phyloP scores from a whole-genome alignment of 2,113 vertebrate species.

The Felis catus region DNA sequence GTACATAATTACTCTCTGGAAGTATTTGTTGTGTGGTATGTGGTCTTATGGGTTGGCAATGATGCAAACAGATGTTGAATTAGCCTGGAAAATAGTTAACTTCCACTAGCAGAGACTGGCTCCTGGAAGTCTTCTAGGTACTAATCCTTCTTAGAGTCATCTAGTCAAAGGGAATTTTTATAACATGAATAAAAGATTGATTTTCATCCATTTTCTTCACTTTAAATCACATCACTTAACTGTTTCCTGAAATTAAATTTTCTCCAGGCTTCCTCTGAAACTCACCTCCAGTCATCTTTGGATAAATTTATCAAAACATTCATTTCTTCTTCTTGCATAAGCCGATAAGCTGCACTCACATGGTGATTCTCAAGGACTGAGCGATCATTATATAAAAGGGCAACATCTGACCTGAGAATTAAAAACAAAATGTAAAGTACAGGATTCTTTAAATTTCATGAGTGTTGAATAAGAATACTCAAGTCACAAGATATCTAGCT shows the following conservation, averaged over 20 bases:
- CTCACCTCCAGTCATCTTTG: conserved; percentile 99
- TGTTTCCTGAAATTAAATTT: conserved; percentile 28
- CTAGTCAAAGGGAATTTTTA: not conserved
- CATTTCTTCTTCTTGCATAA: conserved; percentile 99
- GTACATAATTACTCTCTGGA: not conserved
- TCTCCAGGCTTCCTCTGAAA: conserved; percentile 7
- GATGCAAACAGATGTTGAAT: not conserved
- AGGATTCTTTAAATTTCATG: not conserved
- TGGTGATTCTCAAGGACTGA: conserved; percentile 99
- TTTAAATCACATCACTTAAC: not conserved
- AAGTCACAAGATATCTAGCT: not conserved
- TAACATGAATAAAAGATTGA: not conserved
- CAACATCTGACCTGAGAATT: conserved; percentile 94
- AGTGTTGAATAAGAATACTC: not conserved
- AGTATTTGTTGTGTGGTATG: not conserved
- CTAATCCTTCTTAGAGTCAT: not conserved
- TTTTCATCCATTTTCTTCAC: not conserved
- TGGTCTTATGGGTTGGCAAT: not conserved
- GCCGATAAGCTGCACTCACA: conserved; percentile 96
- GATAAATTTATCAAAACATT: conserved; percentile 96
- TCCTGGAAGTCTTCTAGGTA: not conserved
- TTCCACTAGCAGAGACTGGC: not conserved
- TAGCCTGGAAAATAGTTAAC: not conserved
- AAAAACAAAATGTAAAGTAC: conserved; percentile 19
- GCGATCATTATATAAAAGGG: conserved; percentile 97